Base-by-base conservation (phyloP, 2,888 invertebrate species). In the Meteorus colon region DNA sequence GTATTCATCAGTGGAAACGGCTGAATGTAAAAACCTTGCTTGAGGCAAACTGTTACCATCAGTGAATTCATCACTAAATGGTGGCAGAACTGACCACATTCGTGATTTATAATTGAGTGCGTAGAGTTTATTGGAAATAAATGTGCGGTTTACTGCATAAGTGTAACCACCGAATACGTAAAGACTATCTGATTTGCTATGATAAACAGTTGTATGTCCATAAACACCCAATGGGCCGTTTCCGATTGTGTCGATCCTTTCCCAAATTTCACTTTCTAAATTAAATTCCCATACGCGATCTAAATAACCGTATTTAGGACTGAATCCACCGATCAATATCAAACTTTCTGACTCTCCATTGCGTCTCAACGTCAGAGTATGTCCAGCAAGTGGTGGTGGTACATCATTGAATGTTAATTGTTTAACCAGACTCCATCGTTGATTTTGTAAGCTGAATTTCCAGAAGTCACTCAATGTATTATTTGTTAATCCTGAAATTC, bases 111-210 rank as follows among this genome's bases (percentile, higher is more conserved):
- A 92, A 88, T 96, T 95, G 63, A 97, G 91, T 0, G 95, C 94
- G 84, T 95, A 97, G 0, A 97, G 90, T 86, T 94, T 94, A 84
- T 94, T 94, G 0, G 96, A 96, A 60, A 95, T 91, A 41, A 91
- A 91, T n/a, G 94, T 94, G 73, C 91, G 90, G 80, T 96, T 94
- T 70, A 94, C 92, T 0, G 93, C 92, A 83, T 95, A 96, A 3
- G 94, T 90, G 82, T 95, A 94, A 5, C 98, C 98, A 5, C 98
- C 98, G 87, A 96, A 98, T 0, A 98, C 92, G 85, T 97, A 98
- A 75, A 98, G 92, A 83, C 96, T 95, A 82, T 96, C 94, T 0
- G 95, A 95, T 31, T 92, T 92, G 0, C 92, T 90, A 84, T 98
- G 96, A 87, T 96, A 97, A 0, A 97, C 96, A 0, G 97, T 95